Base-by-base conservation (phyloP, 2,113 vertebrate genomes). In the Oryzias melastigma region DNA sequence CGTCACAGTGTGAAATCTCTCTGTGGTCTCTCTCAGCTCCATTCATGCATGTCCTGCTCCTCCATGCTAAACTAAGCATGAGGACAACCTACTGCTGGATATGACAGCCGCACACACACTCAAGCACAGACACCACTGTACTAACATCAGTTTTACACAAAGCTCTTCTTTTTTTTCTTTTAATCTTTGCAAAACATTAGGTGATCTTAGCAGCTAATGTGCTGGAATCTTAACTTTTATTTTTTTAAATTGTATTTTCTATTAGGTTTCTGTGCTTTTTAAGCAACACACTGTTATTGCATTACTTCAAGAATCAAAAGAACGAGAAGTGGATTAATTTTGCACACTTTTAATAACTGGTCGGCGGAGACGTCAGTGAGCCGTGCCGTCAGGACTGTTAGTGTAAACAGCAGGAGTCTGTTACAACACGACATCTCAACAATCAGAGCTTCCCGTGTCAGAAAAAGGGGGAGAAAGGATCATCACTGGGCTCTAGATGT, bases 51-150 rank as follows among this genome's bases (percentile, higher is more conserved):
- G 67, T 78, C 75, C 78, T 78, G 68, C 71, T 82, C 66, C 74
- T 85, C 80, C 68, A 75, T 73, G 82, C 80, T 85, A 83, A 78
- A 83, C 77, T 66, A 62, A 86, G 70, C 78, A 58, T 75, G 69
- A 83, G 82, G 78, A 73, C 63, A 67, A 68, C 69, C 78, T 65
- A 67, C 74, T 70, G 81, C 73, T 77, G 65, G 24, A 69, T 68
- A 18, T 77, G 74, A 75, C 86, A 80, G 55, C 55, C 65, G 40
- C 68, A 75, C 74, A 68, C 56, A 52, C 52, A 58, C 42, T 27
- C 17, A 59, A 2, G 54, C 45, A 18, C 55, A 27, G 24, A 7
- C 43, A 46, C 16, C 4, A 47, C 46, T 47, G 35, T 35, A 19
- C 46, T 27, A 27, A 27, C 25, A 27, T 27, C 25, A 27, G 5